These are phyloP conservation scores for Sebastes oblongus DNA, from an alignment of 2,797 vertebrate species.

Conservation along the genomic window DNA sequence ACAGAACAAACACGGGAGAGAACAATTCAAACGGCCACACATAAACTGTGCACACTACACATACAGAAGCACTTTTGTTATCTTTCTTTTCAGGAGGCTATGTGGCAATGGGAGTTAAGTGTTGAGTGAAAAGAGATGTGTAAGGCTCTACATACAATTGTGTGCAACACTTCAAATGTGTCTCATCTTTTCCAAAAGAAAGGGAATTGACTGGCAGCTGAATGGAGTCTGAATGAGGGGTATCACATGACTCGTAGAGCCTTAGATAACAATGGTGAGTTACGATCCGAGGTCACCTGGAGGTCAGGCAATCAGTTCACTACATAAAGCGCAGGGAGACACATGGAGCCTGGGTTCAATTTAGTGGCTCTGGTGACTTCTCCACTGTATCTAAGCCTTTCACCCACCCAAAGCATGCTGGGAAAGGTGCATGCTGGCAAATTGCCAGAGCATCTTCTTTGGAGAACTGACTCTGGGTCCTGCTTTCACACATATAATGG, in stretches of 20 bases:
- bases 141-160: not conserved
- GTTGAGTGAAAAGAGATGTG: not conserved
- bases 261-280: conserved; percentile 30
- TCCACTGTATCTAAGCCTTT: conserved; percentile 13
- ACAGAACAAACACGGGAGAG: not conserved
- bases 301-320: conserved; percentile 49
- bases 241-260: conserved; percentile 1
- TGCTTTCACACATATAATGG: conserved; percentile 14
- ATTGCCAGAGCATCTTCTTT: conserved; percentile 13
- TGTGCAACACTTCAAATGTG: not conserved
- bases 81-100: not conserved
- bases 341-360: conserved; percentile 1
- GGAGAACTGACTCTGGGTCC: not conserved
- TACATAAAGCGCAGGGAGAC: conserved; percentile 18
- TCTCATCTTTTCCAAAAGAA: conserved; percentile 19
- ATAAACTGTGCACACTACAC: not conserved
- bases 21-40: not conserved
- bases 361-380: conserved; percentile 3
- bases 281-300: conserved; percentile 16
- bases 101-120: not conserved
- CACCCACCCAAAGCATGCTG: conserved; percentile 22
- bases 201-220: conserved; percentile 15
- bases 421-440: conserved; percentile 31
- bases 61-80: not conserved
- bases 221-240: conserved; percentile 17